These are phyloP conservation scores for Sphecodes monilicornis DNA, from an alignment of 2,888 invertebrate species.

Conservation along the genomic window DNA sequence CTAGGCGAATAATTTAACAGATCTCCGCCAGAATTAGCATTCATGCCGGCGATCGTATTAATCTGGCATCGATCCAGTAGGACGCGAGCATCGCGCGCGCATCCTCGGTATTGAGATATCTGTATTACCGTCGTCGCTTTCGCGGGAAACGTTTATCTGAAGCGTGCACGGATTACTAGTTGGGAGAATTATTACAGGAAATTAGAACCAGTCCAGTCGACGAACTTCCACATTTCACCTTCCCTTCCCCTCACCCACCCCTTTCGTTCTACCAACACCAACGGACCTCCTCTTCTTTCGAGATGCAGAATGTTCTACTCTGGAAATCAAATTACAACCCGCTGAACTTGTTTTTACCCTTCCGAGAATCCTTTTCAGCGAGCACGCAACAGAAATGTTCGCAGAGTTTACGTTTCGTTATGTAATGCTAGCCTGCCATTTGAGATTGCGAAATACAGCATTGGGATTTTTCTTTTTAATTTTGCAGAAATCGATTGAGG, in stretches of 20 bases:
- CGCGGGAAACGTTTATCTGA: slow-evolving; percentile 44
- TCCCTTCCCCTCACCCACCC: neutral
- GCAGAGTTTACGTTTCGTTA: neutral
- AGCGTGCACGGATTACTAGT: slow-evolving; percentile 41
- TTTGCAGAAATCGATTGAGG: too few relatives aligned
- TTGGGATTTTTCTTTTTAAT: too few relatives aligned
- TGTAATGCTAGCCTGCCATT: neutral
- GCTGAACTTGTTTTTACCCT: neutral
- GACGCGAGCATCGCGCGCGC: slow-evolving; percentile 31
- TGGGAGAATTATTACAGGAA: slow-evolving; percentile 48
- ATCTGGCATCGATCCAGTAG: slow-evolving; percentile 53
- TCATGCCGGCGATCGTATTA: slow-evolving; percentile 49
- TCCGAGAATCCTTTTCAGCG: neutral
- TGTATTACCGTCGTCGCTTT: slow-evolving; percentile 47
- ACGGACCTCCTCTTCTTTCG: neutral
- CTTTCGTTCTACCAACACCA: neutral
- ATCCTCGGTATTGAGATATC: slow-evolving; percentile 51
- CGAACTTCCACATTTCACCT: slow-evolving; percentile 2
- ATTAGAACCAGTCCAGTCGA: slow-evolving; percentile 16
- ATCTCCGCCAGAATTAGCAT: slow-evolving; percentile 55
- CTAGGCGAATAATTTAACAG: slow-evolving; percentile 58
- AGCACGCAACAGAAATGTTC: neutral
- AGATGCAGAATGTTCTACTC: neutral
- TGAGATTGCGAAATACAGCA: neutral
- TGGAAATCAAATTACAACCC: slow-evolving; percentile 7